These are phyloP conservation scores for Matsumurasca onukii DNA, from an alignment of 1,140 invertebrate genomes.

Conservation along the genomic window DNA sequence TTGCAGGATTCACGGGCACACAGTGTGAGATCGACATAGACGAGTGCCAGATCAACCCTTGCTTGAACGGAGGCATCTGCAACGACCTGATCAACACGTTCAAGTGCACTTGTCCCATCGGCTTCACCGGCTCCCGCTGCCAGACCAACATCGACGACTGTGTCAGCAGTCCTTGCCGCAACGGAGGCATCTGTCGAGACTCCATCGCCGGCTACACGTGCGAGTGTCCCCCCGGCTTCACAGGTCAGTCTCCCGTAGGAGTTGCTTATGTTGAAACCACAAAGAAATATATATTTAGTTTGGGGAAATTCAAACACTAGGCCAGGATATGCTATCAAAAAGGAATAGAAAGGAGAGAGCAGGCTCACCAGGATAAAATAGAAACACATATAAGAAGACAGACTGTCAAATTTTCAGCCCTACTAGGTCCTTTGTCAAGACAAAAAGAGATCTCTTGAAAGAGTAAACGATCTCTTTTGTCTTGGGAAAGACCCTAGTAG, in stretches of 20 bases:
- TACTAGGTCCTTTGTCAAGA: too few relatives aligned
- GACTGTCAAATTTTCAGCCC: too few relatives aligned
- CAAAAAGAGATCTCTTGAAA: too few relatives aligned
- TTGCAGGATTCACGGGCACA: slow-evolving; percentile 82
- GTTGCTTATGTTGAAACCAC: too few relatives aligned
- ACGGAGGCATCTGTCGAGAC: slow-evolving; percentile 84
- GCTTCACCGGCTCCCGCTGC: slow-evolving; percentile 82
- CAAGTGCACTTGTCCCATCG: slow-evolving; percentile 79
- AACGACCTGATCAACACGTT: slow-evolving; percentile 86
- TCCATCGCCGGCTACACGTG: slow-evolving; percentile 83
- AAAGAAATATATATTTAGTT: too few relatives aligned
- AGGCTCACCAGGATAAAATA: too few relatives aligned
- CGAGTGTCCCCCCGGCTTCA: slow-evolving; percentile 83
- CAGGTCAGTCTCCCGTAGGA: slow-evolving; percentile 65
- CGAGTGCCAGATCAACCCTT: slow-evolving; percentile 86
- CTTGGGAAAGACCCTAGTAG: too few relatives aligned
- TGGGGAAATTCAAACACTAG: too few relatives aligned
- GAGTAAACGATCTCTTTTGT: too few relatives aligned
- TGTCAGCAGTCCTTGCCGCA: slow-evolving; percentile 77
- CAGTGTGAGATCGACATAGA: slow-evolving; percentile 92
- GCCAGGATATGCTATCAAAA: too few relatives aligned
- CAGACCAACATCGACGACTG: slow-evolving; percentile 92
- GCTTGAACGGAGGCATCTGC: slow-evolving; percentile 82
- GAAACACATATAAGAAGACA: too few relatives aligned
- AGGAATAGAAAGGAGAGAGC: too few relatives aligned